Evolutionary conservation across 1,140 invertebrate genomes (phyloP).

Genomic region (Pteromalus puparum): DNA sequence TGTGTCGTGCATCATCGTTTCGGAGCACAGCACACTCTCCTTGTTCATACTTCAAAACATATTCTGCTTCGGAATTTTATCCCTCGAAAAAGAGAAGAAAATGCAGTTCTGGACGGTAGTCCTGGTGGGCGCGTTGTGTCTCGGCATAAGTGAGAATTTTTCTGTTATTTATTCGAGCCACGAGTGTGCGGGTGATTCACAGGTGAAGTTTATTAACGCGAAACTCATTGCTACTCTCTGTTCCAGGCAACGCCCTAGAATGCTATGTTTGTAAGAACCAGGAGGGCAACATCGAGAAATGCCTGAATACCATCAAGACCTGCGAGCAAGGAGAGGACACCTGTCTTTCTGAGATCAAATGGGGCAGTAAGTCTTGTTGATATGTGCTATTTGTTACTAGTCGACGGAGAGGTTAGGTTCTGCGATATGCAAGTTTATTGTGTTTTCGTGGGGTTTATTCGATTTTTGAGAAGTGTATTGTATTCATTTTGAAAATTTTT

Average conservation of each 20-base stretch:
- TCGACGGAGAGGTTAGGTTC: constrained; percentile 40
- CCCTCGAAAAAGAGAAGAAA: neutral
- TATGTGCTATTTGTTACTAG: neutral
- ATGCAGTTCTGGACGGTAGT: neutral
- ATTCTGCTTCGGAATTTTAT: neutral
- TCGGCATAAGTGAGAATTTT: neutral
- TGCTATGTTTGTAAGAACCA: constrained; percentile 97
- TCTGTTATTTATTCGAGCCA: neutral
- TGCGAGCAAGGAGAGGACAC: constrained; percentile 92
- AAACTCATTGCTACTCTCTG: neutral
- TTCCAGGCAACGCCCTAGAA: constrained; percentile 83
- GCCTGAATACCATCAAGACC: constrained; percentile 92
- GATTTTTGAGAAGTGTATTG: neutral
- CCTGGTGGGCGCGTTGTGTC: neutral
- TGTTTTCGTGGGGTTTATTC: constrained; percentile 16
- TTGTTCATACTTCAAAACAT: too few species aligned
- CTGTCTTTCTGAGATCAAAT: constrained; percentile 91
- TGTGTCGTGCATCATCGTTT: too few species aligned
- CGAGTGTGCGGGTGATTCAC: neutral
- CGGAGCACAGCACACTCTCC: too few species aligned
- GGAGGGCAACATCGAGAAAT: constrained; percentile 95
- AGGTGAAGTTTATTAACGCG: neutral
- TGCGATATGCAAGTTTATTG: neutral
- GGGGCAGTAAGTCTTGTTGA: constrained; percentile 83
- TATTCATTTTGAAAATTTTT: neutral